Percentiles rank a stretch among this genome's conserved stretches.
phyloP scores from a whole-genome alignment of 2,797 vertebrate genomes.

The Bryconaethiops microstoma region DNA sequence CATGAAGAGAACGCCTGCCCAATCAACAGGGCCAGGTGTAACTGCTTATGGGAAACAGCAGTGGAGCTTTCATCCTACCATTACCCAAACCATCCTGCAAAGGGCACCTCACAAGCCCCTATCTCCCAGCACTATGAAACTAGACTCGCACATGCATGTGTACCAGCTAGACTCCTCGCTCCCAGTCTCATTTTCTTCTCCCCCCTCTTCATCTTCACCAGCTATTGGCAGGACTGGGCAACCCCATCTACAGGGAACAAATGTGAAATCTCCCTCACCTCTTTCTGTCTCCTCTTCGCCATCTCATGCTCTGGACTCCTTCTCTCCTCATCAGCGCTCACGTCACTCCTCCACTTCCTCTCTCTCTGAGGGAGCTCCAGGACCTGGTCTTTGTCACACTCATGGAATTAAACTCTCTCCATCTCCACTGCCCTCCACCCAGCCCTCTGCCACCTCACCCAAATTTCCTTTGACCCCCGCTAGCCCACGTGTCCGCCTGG shows the following conservation, averaged over 20 bases:
- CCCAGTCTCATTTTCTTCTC: conserved; percentile 66
- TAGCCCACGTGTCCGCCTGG: conserved; percentile 79
- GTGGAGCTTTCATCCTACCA: conserved; percentile 64
- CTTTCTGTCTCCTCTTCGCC: conserved; percentile 69
- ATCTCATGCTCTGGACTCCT: conserved; percentile 62
- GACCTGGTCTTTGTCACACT: conserved; percentile 60
- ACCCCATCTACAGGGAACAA: conserved; percentile 69
- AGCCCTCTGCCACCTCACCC: conserved; percentile 69
- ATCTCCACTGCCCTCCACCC: conserved; percentile 69
- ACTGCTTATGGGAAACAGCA: conserved; percentile 50
- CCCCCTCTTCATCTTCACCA: conserved; percentile 67
- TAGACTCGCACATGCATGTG: conserved; percentile 69
- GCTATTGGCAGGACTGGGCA: conserved; percentile 65
- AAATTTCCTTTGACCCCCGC: conserved; percentile 71
- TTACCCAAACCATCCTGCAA: conserved; percentile 67
- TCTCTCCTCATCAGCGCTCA: conserved; percentile 78
- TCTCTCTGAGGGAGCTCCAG: conserved; percentile 73
- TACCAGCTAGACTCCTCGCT: conserved; percentile 61
- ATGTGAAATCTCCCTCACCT: conserved; percentile 78
- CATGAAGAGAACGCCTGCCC: conserved; percentile 53
- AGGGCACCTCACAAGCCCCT: conserved; percentile 72
- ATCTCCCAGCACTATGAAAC: conserved; percentile 70
- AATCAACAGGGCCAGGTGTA: conserved; percentile 57
- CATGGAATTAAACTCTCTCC: conserved; percentile 74
- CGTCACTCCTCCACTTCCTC: conserved; percentile 82